Base-by-base conservation (phyloP, 2,113 vertebrate species). In the Melanocharis versteri region DNA sequence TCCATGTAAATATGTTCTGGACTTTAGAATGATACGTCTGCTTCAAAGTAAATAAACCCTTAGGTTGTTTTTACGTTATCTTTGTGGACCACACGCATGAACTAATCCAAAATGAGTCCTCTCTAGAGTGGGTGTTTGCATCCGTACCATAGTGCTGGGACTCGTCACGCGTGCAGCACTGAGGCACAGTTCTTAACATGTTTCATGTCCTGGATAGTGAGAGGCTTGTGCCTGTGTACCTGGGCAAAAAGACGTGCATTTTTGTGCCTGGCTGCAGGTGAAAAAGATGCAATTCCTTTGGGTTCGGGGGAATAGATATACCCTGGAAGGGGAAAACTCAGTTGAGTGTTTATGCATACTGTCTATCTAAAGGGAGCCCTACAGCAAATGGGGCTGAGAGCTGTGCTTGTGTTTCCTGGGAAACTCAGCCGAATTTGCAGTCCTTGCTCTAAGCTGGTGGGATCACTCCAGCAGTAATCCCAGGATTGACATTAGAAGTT, bases 141-240 rank as follows among this genome's bases (percentile, higher is more conserved):
- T 77, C 62, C 22, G 14, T 35, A 18, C 15, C 30, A 14, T 2
- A 3, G 23, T 22, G 27, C 31, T 78, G 45, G 31, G 22, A 33
- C 8, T 72, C 0, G 2, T 31, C 20, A 51, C 22, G 10, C 10
- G 5, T 30, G 26, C 0, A 0, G 23, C 35, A 64, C 22, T 0
- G 4, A 83, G 44, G 21, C 61, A 86, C 17, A 37, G 6, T 53
- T 76, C 23, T 62, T 62, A 27, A 7, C 8, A 1, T 42, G 7
- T 50, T 80, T 60, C 23, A 18, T 51, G 10, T 82, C 35, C 30
- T 54, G 37, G 18, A 11, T 51, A 56, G 39, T 15, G 33, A 60
- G 11, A 44, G 11, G 1, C 8, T 40, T 75, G 22, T 44, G 13
- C 13, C 13, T 71, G 13, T 37, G 33, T 51, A 35, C n/a, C 19